Evolutionary conservation across 2,797 vertebrate species (phyloP).

Genomic region (Sebastes reedi): DNA sequence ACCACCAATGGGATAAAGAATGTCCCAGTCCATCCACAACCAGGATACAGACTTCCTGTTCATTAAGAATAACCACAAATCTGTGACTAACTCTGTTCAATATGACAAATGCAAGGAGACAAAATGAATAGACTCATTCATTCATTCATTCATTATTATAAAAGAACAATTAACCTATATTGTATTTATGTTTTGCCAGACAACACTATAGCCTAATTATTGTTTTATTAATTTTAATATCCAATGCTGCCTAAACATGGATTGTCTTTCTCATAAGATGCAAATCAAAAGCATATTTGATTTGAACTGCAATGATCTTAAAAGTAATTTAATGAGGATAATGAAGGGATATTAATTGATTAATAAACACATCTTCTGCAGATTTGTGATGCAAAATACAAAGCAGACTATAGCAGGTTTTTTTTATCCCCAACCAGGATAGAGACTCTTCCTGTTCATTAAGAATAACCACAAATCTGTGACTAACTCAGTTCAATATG

Average conservation of each 20-base stretch:
- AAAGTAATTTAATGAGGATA: neutral
- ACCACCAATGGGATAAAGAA: conserved; percentile 53
- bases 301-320: neutral
- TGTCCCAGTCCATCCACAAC: conserved; percentile 36
- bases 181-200: neutral
- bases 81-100: neutral
- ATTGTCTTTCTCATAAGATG: neutral
- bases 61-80: neutral
- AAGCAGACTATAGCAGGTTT: neutral
- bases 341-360: neutral
- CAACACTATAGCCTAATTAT: neutral
- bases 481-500: neutral
- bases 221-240: neutral
- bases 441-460: conserved; percentile 37
- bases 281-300: neutral
- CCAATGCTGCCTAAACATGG: neutral
- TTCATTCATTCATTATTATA: neutral
- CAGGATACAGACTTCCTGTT: conserved; percentile 44
- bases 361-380: neutral
- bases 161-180: neutral
- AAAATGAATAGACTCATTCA: neutral
- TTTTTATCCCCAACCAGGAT: conserved; percentile 22
- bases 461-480: neutral
- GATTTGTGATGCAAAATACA: neutral
- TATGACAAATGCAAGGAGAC: neutral